Conservation (phyloP, 2,888 invertebrate species). For the Spodoptera exigua region DNA sequence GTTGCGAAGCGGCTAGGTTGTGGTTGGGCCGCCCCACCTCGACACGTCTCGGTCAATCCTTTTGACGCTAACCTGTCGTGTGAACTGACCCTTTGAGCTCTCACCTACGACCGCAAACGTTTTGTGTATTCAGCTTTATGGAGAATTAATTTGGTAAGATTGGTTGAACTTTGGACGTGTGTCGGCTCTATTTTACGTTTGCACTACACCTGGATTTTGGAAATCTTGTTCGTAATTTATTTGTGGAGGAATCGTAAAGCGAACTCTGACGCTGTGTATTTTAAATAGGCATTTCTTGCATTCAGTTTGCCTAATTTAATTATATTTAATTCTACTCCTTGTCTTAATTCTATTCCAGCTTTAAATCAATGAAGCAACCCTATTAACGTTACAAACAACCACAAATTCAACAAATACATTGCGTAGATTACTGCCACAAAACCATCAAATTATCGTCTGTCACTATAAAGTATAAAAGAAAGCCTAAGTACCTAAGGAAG, state of each 20-base stretch:
- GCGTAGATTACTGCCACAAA: conserved; percentile 9
- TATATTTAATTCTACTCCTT: too few species aligned
- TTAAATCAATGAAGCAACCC: neutral
- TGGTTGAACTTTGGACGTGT: conserved; percentile 31
- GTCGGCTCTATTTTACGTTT: conserved; percentile 4
- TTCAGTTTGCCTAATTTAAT: too few species aligned
- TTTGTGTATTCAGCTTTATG: conserved; percentile 77
- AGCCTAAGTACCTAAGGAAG: conserved; percentile 54
- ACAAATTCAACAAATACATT: conserved; percentile 23
- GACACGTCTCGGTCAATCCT: conserved; percentile 82
- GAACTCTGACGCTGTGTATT: too few species aligned
- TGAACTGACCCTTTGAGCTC: conserved; percentile 85
- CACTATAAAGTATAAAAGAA: conserved; percentile 37
- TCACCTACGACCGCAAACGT: conserved; percentile 86
- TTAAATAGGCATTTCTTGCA: too few species aligned
- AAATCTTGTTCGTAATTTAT: neutral
- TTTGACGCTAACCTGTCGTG: conserved; percentile 79
- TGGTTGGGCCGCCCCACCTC: conserved; percentile 71
- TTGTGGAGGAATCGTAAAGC: too few species aligned
- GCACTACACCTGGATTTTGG: neutral
- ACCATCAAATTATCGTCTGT: conserved; percentile 33
- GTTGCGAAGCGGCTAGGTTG: conserved; percentile 74
- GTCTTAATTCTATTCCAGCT: neutral
- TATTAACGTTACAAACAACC: neutral
- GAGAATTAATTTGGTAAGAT: conserved; percentile 65